Evolutionary conservation across 2,113 vertebrate species (phyloP).

Genomic region (Tragulus kanchil): DNA sequence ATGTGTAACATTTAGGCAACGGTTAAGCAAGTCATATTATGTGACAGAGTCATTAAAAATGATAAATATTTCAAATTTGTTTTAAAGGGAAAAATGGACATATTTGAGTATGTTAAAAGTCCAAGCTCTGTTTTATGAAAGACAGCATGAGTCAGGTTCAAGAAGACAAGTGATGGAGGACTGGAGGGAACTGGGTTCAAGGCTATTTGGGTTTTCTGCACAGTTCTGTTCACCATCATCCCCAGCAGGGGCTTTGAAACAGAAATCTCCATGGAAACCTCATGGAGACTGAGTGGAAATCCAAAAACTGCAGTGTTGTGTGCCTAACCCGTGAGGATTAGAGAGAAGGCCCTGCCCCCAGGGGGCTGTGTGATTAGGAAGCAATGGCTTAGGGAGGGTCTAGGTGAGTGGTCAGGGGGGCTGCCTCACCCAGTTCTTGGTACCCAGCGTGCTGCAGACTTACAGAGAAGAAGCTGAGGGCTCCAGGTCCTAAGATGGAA

Average conservation of each 20-base stretch:
- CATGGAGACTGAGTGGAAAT: not conserved
- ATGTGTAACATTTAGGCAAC: not conserved
- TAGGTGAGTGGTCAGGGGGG: not conserved
- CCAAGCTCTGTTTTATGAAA: not conserved
- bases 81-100: not conserved
- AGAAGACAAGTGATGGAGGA: not conserved
- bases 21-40: not conserved
- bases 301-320: not conserved
- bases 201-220: not conserved
- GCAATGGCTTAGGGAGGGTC: not conserved
- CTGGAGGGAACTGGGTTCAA: not conserved
- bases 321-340: too few relatives aligned
- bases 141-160: not conserved
- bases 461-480: not conserved
- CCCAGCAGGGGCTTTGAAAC: not conserved
- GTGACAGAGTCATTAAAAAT: not conserved
- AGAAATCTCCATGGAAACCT: not conserved
- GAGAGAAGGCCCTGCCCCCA: not conserved
- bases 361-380: not conserved
- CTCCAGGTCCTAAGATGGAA: not conserved
- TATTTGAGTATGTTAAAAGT: not conserved
- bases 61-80: slow-evolving; percentile 32
- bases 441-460: not conserved
- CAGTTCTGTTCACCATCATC: not conserved
- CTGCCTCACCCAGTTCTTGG: not conserved